Base-by-base conservation (phyloP, 2,797 vertebrate species). In the Sebastes oblongus region DNA sequence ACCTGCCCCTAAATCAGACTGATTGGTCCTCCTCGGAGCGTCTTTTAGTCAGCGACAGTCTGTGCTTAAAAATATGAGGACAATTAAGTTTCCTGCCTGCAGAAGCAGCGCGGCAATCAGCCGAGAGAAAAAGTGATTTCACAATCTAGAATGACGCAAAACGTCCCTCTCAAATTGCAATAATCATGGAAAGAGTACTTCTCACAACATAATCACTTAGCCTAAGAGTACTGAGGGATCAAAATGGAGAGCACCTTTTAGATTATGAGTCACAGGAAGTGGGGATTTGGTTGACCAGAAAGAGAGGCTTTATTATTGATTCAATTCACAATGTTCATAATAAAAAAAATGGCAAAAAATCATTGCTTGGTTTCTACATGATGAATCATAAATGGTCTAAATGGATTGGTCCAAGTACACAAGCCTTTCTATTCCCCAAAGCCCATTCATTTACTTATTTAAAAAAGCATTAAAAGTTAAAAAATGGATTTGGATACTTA, bases 371-470 rank as follows among this genome's bases (percentile, higher is more conserved):
- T 76, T 80, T 82, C 66, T 64, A 22, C 61, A 9, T 25, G 24
- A 73, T 86, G 36, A 86, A 84, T 89, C 75, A 86, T 77, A 71
- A 68, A 87, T 80, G 61, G 62, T 10, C 67, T 82, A 55, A 80
- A 80, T 69, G 66, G 73, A 52, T 50, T 73, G 67, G 6, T 60
- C 24, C 14, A 30, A 70, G 54, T 5, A 20, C 1, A 60, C 4
- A 20, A 46, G 11, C 46, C 36, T 42, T 14, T 68, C 62, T 59
- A 10, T 8, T 34, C 6, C 20, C 59, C n/a, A 46, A 29, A 68
- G 22, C 46, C 39, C 42, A n/a, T 75, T 54, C 6, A 68, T 77
- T 79, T 78, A 71, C 55, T 20, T 39, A 67, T 58, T 75, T 14
- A 8, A 25, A 69, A 69, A 59, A 55, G 16, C 27, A 56, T 66